Evolutionary conservation across 2,797 vertebrate genomes (phyloP), one percentile per base, ranked within the genome.

Genomic region (Netta rufina): DNA sequence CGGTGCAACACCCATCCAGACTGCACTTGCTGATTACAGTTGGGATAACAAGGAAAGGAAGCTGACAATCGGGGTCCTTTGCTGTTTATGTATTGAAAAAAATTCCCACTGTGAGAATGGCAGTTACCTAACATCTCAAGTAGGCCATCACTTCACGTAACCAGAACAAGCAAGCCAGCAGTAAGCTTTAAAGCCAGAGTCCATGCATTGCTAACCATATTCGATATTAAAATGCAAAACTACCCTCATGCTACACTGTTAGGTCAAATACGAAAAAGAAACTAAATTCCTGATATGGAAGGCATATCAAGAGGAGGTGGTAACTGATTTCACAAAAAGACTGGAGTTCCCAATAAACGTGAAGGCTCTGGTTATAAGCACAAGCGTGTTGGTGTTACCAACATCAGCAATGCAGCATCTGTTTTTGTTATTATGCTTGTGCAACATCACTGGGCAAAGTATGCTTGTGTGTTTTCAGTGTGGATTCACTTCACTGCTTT

Each of bases 351-450:
- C 66, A 75, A 76, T 49, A 56, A 83, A 77, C 21, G 5, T 4
- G 22, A 56, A 38, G 32, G n/a, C n/a, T 73, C 1, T 1, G 51
- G 22, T 66, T 88, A 32, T 8, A 69, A 47, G 79, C 51, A 61
- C 62, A 92, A 76, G 73, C 53, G 45, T 45, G 82, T 5, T 53
- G 30, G 51, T 17, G 62, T 61, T 36, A 71, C 38, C 64, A 87
- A 39, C 69, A 58, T 19, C 30, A 65, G 72, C 60, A 84, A 77
- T 19, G 51, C 0, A 0, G 65, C 8, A 67, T 1, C 38, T 18
- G 38, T 69, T 19, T 47, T 79, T 94, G 51, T 64, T 24, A 70
- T 1, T 21, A 73, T 1, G n/a, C 11, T 45, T 1, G 0, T 2
- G 28, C 33, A 79, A 65, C 14, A 45, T 10, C 69, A 9, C 21